Conservation (phyloP, 2,113 vertebrate genomes). For the Amazona guildingii region DNA sequence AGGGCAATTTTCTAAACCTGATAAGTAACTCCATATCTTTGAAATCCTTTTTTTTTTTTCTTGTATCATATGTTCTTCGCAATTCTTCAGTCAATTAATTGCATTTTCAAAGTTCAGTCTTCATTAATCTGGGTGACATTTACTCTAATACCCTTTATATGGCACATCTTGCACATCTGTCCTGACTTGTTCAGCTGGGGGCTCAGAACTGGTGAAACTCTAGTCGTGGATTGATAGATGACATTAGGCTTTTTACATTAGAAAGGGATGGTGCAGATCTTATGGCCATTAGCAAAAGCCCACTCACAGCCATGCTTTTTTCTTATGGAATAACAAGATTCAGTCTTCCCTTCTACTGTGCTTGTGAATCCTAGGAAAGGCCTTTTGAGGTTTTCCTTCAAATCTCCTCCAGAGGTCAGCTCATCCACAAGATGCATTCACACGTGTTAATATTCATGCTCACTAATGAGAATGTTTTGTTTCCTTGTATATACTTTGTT, state of each 20-base stretch:
- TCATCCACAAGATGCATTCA: not conserved
- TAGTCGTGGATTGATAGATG: not conserved
- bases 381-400: not conserved
- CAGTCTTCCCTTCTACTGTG: not conserved
- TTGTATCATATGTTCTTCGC: not conserved
- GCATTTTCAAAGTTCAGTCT: not conserved
- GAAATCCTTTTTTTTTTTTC: not conserved
- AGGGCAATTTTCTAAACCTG: not conserved
- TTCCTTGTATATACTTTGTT: not conserved
- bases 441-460: fast-evolving
- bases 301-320: not conserved
- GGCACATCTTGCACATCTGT: not conserved
- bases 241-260: not conserved
- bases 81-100: not conserved
- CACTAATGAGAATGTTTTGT: not conserved
- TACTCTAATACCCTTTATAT: not conserved
- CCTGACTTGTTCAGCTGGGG: not conserved
- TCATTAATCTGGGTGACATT: not conserved
- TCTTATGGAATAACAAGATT: not conserved
- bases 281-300: not conserved
- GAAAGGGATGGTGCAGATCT: not conserved
- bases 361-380: not conserved
- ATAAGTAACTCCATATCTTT: not conserved
- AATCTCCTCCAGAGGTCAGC: not conserved
- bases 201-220: not conserved